Conservation (phyloP, 2,888 invertebrate genomes). For the Thymelicus acteon region DNA sequence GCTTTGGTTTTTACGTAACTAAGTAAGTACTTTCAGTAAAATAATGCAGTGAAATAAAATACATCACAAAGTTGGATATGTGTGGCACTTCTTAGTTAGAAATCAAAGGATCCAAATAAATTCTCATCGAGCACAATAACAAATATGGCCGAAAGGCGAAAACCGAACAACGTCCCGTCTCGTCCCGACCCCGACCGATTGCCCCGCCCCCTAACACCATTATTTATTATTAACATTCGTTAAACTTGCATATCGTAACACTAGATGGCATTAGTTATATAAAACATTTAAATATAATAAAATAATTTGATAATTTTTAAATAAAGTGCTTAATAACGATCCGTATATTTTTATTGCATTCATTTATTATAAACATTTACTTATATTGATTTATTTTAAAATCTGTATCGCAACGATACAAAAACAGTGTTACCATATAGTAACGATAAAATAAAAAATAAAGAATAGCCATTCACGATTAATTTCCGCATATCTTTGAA, state of each 20-base stretch:
- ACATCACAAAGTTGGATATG: constrained; percentile 71
- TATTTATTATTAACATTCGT: constrained; percentile 27
- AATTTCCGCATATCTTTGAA: no score
- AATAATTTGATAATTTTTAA: not conserved
- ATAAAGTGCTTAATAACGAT: not conserved
- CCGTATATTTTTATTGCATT: no score
- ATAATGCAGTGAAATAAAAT: constrained; percentile 64
- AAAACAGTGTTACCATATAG: not conserved
- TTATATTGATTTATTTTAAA: no score
- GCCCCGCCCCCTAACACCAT: constrained; percentile 37
- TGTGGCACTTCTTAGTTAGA: constrained; percentile 60
- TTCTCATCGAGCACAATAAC: constrained; percentile 88
- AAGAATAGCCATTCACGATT: no score
- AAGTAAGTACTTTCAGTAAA: constrained; percentile 57
- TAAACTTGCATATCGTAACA: constrained; percentile 19
- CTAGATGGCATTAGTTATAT: constrained; percentile 18
- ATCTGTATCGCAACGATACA: no score
- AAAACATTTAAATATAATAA: not conserved
- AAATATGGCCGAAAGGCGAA: constrained; percentile 90
- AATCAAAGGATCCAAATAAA: constrained; percentile 85
- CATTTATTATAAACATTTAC: no score
- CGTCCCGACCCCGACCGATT: constrained; percentile 41
- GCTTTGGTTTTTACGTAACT: constrained; percentile 61
- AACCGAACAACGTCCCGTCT: constrained; percentile 63
- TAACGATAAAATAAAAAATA: no score